Conservation (phyloP, 2,113 vertebrate genomes). For the Zosterops pallidus region DNA sequence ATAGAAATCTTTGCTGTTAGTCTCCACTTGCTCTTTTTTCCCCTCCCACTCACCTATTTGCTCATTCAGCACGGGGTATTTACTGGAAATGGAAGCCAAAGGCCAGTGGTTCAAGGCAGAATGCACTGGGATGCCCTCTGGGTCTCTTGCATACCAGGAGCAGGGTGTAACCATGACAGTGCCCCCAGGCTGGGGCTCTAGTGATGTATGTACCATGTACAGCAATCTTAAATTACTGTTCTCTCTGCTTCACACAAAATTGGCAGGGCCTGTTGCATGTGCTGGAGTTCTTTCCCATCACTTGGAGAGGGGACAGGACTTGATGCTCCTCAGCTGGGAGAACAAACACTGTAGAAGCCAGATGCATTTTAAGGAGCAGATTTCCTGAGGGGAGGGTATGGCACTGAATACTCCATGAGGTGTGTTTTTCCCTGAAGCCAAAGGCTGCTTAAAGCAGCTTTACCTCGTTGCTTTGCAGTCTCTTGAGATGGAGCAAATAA, state of each 20-base stretch:
- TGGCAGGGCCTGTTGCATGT: neutral
- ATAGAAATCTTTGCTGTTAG: slow-evolving; percentile 51
- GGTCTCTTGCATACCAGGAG: slow-evolving; percentile 54
- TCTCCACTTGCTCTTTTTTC: slow-evolving; percentile 56
- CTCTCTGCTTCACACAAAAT: neutral
- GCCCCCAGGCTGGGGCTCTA: slow-evolving; percentile 14
- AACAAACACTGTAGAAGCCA: neutral
- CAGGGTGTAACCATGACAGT: slow-evolving; percentile 32
- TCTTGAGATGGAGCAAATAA: neutral
- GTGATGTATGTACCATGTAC: neutral
- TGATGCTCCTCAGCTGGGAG: neutral
- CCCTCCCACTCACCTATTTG: slow-evolving; percentile 38
- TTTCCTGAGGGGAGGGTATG: neutral
- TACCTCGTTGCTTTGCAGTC: neutral
- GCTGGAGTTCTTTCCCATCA: neutral
- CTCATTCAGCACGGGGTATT: slow-evolving; percentile 26
- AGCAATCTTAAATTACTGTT: neutral
- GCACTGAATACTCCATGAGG: neutral
- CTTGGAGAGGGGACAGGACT: neutral
- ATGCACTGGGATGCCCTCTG: slow-evolving; percentile 16
- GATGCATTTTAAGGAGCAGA: neutral
- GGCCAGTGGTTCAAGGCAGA: slow-evolving; percentile 54
- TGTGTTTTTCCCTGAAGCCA: neutral
- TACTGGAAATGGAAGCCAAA: slow-evolving; percentile 54
- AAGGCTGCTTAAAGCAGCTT: neutral